Evolutionary conservation across 2,797 vertebrate species (phyloP).

Genomic region (Prionace glauca): DNA sequence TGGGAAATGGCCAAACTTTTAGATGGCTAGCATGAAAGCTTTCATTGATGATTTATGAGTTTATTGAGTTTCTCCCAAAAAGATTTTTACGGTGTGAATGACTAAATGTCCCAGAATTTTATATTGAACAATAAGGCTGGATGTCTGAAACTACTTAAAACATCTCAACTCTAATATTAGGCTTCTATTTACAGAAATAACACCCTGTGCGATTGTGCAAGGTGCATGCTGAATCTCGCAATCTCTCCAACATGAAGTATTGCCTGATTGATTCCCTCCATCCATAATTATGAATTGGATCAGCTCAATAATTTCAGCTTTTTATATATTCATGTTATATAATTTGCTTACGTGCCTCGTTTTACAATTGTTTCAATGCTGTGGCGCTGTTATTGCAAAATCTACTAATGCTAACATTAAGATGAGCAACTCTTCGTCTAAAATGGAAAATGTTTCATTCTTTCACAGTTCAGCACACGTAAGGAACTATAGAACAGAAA

Average conservation of each 20-base stretch:
- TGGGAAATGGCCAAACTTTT: conserved; percentile 29
- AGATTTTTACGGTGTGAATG: neutral
- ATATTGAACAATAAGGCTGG: neutral
- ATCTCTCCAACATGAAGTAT: neutral
- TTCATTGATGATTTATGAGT: conserved; percentile 2
- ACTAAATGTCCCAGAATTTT: conserved; percentile 1
- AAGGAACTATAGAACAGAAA: neutral
- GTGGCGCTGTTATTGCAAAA: neutral
- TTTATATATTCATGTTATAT: neutral
- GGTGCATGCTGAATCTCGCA: neutral
- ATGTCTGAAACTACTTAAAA: neutral
- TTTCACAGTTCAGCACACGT: neutral
- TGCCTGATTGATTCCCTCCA: neutral
- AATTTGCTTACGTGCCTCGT: neutral
- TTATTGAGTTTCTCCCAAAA: neutral
- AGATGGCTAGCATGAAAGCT: neutral
- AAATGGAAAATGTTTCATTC: neutral
- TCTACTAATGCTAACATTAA: neutral
- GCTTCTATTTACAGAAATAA: neutral
- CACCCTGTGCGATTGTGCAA: neutral
- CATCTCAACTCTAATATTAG: conserved; percentile 8
- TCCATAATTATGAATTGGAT: neutral
- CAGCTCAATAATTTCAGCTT: neutral
- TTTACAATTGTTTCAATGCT: neutral
- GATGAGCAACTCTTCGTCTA: neutral